Evolutionary conservation across 2,888 invertebrate genomes (phyloP), one percentile per base, ranked within the genome.

Genomic region (Mythimna albipuncta): DNA sequence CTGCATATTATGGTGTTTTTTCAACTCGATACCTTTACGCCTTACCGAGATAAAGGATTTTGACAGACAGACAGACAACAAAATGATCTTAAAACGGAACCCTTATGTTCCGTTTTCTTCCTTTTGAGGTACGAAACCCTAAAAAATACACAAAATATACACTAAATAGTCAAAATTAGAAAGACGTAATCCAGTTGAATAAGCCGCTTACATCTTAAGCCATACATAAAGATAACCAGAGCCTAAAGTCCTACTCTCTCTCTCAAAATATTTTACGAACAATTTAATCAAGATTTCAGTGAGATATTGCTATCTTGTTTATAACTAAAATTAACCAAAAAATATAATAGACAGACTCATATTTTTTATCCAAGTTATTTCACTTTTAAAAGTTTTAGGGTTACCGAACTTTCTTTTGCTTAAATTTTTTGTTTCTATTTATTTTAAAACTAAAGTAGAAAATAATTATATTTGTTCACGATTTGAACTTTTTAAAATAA

Each of bases 211-310:
- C 70, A 19, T 11, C 16, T 68, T 75, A 21, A 19, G 16, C 78
- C 81, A 59, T 10, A 57, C 65, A 16, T 16, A 10, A 67, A 87
- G 82, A 85, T 85, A 83, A 81, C 79, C 86, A 84, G 47, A 71
- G 64, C 75, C 80, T 75, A 79, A 79, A 83, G 75, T 77, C 78
- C 69, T 65, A 64, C 69, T 75, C 72, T 71, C 82, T 76, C 65
- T 54, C 77, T 69, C 67, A 85, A 83, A 89, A 89, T 88, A 67
- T 88, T 89, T 87, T 83, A 85, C 83, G 83, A 87, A 89, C 83
- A 86, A 86, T 85, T 89, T 87, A 86, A 89, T 88, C 88, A 89
- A 86, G 86, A 87, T 89, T 75, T 74, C 64, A 61, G 67, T 80
- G 69, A 87, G 84, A 86, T 87, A 87, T 84, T 67, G 81, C 77